A percentile compares a stretch with the other conserved stretches of the same genome.
These are phyloP conservation scores for Homalodisca vitripennis DNA, from an alignment of 1,140 invertebrate genomes.

Conservation along the genomic window DNA sequence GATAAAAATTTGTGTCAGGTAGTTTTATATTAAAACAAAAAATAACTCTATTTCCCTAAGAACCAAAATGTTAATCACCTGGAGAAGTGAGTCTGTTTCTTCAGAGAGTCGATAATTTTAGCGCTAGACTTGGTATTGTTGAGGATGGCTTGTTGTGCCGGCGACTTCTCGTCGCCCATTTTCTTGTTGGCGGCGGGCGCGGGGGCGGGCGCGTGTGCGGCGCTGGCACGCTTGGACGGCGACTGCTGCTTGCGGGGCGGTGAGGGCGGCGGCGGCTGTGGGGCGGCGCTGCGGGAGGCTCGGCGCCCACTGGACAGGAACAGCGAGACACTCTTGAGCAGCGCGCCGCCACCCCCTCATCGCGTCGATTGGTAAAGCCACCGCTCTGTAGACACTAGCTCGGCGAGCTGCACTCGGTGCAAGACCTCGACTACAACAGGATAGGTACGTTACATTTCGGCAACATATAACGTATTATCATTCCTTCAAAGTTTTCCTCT, in stretches of 20 bases:
- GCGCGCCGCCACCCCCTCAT: slow-evolving; percentile 48
- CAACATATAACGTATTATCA: too few relatives aligned
- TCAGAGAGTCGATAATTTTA: slow-evolving; percentile 55
- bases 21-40: too few relatives aligned
- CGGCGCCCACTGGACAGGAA: slow-evolving; percentile 55
- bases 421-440: too few relatives aligned
- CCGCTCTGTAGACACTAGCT: too few relatives aligned
- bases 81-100: slow-evolving; percentile 60
- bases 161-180: slow-evolving; percentile 37
- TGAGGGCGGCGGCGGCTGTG: slow-evolving; percentile 33
- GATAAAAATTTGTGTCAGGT: too few relatives aligned
- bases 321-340: slow-evolving; percentile 63
- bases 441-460: too few relatives aligned
- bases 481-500: too few relatives aligned
- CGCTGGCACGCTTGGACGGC: not conserved
- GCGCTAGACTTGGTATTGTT: slow-evolving; percentile 51
- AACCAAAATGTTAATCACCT: too few relatives aligned
- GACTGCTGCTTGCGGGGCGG: not conserved
- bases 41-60: too few relatives aligned
- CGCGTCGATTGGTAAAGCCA: not conserved
- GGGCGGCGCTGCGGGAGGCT: slow-evolving; percentile 7
- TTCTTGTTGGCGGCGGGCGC: slow-evolving; percentile 30
- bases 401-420: too few relatives aligned
- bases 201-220: not conserved
- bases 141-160: slow-evolving; percentile 42